Evolutionary conservation across 2,888 invertebrate genomes (phyloP).

Genomic region (Amblyjoppa proteus): DNA sequence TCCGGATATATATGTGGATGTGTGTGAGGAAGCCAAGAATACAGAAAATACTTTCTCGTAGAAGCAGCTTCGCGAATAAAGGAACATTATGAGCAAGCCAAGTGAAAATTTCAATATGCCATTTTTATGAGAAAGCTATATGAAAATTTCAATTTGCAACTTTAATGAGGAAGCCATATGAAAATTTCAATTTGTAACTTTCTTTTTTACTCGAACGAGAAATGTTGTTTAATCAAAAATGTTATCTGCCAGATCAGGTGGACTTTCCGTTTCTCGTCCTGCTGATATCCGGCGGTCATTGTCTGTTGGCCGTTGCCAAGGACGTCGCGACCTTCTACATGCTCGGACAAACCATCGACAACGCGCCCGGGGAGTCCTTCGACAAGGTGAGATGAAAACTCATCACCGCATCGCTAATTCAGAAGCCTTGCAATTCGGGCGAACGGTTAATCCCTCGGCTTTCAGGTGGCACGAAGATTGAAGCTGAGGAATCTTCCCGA

Average conservation of each 20-base stretch:
- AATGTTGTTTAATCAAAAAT: constrained; percentile 5
- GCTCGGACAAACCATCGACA: constrained; percentile 92
- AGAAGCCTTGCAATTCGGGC: not conserved
- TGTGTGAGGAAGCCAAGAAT: too few species aligned
- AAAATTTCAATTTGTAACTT: not conserved
- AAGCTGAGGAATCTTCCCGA: constrained; percentile 92
- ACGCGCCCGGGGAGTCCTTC: constrained; percentile 96
- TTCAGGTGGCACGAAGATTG: constrained; percentile 91
- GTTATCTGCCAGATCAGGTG: constrained; percentile 84
- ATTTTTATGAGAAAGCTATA: too few species aligned
- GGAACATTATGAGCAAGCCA: too few species aligned
- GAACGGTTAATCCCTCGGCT: constrained; percentile 57
- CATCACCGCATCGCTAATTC: not conserved
- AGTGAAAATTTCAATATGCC: too few species aligned
- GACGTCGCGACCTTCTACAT: constrained; percentile 91
- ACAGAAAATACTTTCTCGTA: too few species aligned
- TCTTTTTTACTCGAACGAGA: too few species aligned
- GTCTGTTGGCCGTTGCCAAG: constrained; percentile 91
- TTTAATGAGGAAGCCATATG: too few species aligned
- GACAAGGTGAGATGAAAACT: constrained; percentile 90
- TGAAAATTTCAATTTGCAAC: too few species aligned
- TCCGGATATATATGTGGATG: too few species aligned
- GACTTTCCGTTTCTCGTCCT: constrained; percentile 96
- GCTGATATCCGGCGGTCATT: constrained; percentile 97
- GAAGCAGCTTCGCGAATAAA: too few species aligned